Conservation (phyloP, 2,888 invertebrate species). For the Smittia sp. region DNA sequence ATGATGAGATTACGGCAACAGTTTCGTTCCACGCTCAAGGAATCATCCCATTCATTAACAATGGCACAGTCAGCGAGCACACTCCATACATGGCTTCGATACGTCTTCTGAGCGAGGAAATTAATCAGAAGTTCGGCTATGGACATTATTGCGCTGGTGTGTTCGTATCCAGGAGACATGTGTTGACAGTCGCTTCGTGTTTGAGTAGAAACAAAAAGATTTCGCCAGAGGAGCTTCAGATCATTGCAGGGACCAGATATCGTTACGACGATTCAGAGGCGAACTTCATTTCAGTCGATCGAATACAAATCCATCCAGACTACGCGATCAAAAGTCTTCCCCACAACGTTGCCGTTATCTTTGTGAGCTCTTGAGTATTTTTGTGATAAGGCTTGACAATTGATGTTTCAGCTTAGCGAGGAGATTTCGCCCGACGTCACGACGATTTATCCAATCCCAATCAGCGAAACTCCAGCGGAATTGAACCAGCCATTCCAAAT, state of each 20-base stretch:
- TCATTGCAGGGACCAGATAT: not conserved
- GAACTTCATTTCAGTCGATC: not conserved
- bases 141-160: conserved; percentile 10
- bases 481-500: not conserved
- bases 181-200: conserved; percentile 6
- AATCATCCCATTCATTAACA: not conserved
- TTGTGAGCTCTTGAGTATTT: not conserved
- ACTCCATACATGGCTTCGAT: not conserved
- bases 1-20: no score
- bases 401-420: not conserved
- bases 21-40: no score
- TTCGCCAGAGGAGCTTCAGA: not conserved
- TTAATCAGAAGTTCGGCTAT: not conserved
- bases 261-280: not conserved
- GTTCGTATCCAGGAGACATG: not conserved
- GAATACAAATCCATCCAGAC: not conserved
- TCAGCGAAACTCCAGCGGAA: not conserved
- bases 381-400: not conserved
- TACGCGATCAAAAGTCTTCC: not conserved
- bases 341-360: not conserved
- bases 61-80: conserved; percentile 10
- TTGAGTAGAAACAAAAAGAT: not conserved
- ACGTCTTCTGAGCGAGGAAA: not conserved
- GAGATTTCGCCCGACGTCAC: not conserved
- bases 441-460: not conserved